These are phyloP conservation scores for Ligdia adustata DNA, from an alignment of 2,888 invertebrate species.

Conservation along the genomic window DNA sequence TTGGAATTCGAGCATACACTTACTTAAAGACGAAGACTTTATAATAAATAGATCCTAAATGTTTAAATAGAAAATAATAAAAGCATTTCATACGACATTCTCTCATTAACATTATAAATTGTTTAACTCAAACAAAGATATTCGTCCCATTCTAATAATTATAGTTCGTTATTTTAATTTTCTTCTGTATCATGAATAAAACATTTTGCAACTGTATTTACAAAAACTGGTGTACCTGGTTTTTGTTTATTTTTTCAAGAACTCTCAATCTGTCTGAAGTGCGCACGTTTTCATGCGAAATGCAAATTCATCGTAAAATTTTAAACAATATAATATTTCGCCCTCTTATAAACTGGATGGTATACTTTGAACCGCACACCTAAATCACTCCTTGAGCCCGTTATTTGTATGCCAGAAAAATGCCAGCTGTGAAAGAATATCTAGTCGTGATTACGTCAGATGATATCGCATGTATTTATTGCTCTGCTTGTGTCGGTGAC, in stretches of 20 bases:
- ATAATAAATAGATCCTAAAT: too few relatives aligned
- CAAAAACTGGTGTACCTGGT: neutral
- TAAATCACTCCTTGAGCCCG: too few relatives aligned
- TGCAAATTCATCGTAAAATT: conserved; percentile 8
- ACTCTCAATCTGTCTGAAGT: conserved; percentile 14
- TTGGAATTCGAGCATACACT: too few relatives aligned
- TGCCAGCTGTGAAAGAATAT: conserved; percentile 11
- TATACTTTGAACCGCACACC: too few relatives aligned
- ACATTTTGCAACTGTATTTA: conserved; percentile 12
- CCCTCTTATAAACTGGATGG: too few relatives aligned
- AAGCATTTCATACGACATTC: too few relatives aligned
- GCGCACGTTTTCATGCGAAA: conserved; percentile 7
- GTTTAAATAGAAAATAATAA: too few relatives aligned
- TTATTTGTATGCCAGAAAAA: neutral
- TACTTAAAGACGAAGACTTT: too few relatives aligned
- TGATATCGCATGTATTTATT: conserved; percentile 20
- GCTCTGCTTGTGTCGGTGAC: conserved; percentile 11
- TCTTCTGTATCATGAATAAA: conserved; percentile 20
- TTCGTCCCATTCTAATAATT: too few relatives aligned
- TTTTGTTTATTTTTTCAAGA: conserved; percentile 21
- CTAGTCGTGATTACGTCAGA: conserved; percentile 14
- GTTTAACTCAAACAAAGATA: too few relatives aligned
- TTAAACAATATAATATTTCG: neutral
- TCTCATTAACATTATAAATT: too few relatives aligned
- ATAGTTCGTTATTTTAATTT: too few relatives aligned